Evolutionary conservation across 2,797 vertebrate species (phyloP), one percentile per base, ranked within the genome.

Genomic region (Paedocypris micromegethes): DNA sequence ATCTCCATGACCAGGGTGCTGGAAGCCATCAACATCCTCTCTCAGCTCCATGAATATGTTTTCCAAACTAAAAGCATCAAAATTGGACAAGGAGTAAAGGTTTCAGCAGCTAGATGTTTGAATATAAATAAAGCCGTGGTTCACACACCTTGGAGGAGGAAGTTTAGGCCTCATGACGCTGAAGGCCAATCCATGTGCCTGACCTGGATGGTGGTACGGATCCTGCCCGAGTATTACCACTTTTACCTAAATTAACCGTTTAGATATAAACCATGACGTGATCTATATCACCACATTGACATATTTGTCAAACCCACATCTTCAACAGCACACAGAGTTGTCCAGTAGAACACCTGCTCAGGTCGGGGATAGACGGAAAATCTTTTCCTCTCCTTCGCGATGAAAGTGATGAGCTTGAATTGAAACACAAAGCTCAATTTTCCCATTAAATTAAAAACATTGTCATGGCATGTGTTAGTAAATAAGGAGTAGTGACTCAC

Each of bases 201-300:
- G 92, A 1, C 80, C 86, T 5, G 87, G 87, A 48, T 90, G 88
- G 0, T 91, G 91, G 72, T 93, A 93, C 0, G 92, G 92, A 71
- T 93, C 92, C 77, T 93, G 91, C 8, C 92, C 92, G 72, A 93
- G 60, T 77, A 93, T 91, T 1, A 93, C 91, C 6, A 90, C 92
- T 64, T 92, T 93, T 1, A 93, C 91, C 92, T 93, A 23, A 23
- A 23, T 23, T 23, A 23, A 23, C 23, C 23, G 1, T 23, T 23
- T 23, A 23, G 23, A 23, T 1, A 23, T 23, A 23, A 23, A 23
- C 23, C 23, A 23, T 23, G 23, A 23, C 23, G 23, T 50, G 6
- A 23, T 5, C n/a, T 39, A 48, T 4, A 50, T 3, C 23, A 40
- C 44, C 3, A 52, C 3, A 0, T 51, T 53, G 57, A 54, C 8